phyloP scores from a whole-genome alignment of 2,797 vertebrate genomes.

The Acipenser transmontanus region DNA sequence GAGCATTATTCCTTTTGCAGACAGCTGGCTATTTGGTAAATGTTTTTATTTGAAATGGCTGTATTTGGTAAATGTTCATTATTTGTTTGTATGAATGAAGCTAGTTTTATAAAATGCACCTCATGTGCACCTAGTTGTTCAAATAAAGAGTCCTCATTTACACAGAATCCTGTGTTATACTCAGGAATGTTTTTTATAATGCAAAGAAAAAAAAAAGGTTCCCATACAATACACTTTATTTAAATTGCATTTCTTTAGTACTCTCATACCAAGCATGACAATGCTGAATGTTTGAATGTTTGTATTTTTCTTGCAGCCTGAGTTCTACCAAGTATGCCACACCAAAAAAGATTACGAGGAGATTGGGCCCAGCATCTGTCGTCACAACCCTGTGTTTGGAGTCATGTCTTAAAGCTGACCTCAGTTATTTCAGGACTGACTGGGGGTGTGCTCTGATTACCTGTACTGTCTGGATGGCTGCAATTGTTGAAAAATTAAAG shows the following conservation, averaged over 20 bases:
- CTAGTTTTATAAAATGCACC: too few species aligned
- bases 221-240: not conserved
- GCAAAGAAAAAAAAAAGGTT: not conserved
- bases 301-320: constrained; percentile 67
- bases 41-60: too few species aligned
- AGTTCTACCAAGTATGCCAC: constrained; percentile 99
- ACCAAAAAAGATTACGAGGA: constrained; percentile 99
- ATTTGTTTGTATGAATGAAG: too few species aligned
- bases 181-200: not conserved
- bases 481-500: constrained; percentile 32
- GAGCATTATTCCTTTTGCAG: not conserved
- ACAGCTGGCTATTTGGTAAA: not conserved
- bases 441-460: constrained; percentile 59
- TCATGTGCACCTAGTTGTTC: too few species aligned
- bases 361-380: constrained; percentile 97
- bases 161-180: too few species aligned
- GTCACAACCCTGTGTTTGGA: constrained; percentile 96
- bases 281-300: constrained; percentile 1
- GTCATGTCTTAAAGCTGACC: constrained; percentile 88
- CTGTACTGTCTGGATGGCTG: constrained; percentile 62
- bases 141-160: too few species aligned
- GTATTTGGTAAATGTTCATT: too few species aligned
- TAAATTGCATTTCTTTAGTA: not conserved
- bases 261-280: not conserved
- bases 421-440: constrained; percentile 36